These are phyloP conservation scores for Podocnemis expansa DNA, from an alignment of 2,113 vertebrate species.

Conservation along the genomic window DNA sequence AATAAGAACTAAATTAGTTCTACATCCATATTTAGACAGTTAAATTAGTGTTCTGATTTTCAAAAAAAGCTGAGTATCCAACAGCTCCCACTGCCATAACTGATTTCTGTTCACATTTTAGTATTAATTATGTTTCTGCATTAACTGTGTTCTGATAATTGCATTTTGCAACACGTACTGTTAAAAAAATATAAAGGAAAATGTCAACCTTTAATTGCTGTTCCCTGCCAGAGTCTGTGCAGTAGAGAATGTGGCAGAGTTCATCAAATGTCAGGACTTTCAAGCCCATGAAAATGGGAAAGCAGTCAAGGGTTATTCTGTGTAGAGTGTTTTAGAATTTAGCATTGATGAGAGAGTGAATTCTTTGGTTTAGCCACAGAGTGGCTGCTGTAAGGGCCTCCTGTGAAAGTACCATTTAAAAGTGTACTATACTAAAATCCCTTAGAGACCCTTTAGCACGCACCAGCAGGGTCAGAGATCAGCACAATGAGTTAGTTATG, in stretches of 20 bases:
- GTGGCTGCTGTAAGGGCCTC: accelerated
- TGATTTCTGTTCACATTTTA: constrained; percentile 30
- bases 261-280: constrained; percentile 39
- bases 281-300: constrained; percentile 35
- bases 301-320: not conserved
- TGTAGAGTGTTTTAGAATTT: not conserved
- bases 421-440: not conserved
- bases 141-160: constrained; percentile 45
- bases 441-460: not conserved
- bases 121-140: constrained; percentile 52
- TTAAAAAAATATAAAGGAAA: constrained; percentile 39
- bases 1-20: not conserved
- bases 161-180: constrained; percentile 47
- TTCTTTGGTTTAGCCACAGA: not conserved
- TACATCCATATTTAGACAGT: not conserved
- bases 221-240: constrained; percentile 14
- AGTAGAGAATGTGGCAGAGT: constrained; percentile 36
- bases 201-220: constrained; percentile 58
- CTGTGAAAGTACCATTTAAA: not conserved
- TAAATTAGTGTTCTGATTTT: not conserved
- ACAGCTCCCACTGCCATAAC: constrained; percentile 15
- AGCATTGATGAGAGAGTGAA: accelerated
- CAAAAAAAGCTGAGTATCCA: not conserved
- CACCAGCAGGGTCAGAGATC: not conserved
- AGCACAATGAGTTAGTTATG: not conserved